Evolutionary conservation across 2,888 invertebrate genomes (phyloP).

Genomic region (Drosophila villosipedis): DNA sequence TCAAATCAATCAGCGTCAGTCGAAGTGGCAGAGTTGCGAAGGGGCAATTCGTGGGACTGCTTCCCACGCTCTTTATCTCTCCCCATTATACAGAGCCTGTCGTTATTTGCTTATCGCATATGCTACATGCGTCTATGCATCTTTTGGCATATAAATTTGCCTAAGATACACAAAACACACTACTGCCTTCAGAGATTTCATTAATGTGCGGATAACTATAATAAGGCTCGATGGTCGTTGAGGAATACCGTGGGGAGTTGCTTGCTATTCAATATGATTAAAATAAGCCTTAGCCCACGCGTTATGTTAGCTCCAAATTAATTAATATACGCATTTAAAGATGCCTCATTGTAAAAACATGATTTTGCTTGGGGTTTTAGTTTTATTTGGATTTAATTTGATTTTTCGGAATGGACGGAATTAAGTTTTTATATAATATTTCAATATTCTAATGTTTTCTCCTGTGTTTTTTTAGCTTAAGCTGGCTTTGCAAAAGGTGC

Average conservation of each 20-base stretch:
- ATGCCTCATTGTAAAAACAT: neutral
- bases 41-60: conserved; percentile 7
- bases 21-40: conserved; percentile 24
- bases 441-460: neutral
- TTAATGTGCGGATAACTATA: conserved; percentile 77
- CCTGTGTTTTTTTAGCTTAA: neutral
- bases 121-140: conserved; percentile 53
- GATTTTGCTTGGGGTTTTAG: neutral
- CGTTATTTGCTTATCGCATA: conserved; percentile 43
- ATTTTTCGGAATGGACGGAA: neutral
- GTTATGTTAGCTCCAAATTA: conserved; percentile 28
- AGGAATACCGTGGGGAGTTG: conserved; percentile 27
- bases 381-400: neutral
- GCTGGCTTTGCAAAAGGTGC: neutral
- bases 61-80: conserved; percentile 2
- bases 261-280: conserved; percentile 12
- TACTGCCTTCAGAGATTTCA: conserved; percentile 63
- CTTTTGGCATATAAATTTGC: conserved; percentile 64
- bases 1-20: conserved; percentile 82
- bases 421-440: neutral
- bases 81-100: neutral
- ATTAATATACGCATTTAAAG: neutral
- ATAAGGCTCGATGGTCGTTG: conserved; percentile 50
- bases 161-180: conserved; percentile 21
- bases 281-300: conserved; percentile 5